Evolutionary conservation across 2,888 invertebrate genomes (phyloP).

Genomic region (Anthoptus insignis): DNA sequence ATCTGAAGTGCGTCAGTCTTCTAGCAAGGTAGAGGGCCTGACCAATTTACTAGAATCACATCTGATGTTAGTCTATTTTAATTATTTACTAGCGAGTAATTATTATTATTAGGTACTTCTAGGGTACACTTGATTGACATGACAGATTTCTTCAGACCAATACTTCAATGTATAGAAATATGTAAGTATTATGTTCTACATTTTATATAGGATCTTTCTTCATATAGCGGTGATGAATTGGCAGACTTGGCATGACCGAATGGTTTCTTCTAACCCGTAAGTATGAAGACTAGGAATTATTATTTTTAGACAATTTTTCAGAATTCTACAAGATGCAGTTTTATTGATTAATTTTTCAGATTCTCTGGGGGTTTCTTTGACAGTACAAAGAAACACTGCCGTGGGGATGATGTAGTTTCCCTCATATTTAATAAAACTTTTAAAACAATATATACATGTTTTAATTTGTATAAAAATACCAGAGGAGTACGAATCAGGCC

Average conservation of each 20-base stretch:
- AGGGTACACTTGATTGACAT: neutral
- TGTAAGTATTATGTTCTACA: neutral
- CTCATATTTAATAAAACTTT: constrained; percentile 29
- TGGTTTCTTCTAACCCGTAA: too few relatives aligned
- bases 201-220: neutral
- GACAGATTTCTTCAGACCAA: neutral
- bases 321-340: constrained; percentile 17
- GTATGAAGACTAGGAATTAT: neutral
- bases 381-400: constrained; percentile 22
- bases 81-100: too few relatives aligned
- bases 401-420: constrained; percentile 26
- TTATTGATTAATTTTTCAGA: constrained; percentile 36
- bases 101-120: constrained; percentile 2
- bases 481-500: too few relatives aligned
- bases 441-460: constrained; percentile 4
- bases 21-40: too few relatives aligned
- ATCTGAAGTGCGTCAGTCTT: too few relatives aligned
- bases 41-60: too few relatives aligned
- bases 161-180: neutral
- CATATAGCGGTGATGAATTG: neutral
- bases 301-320: constrained; percentile 12
- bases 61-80: too few relatives aligned
- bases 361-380: constrained; percentile 31
- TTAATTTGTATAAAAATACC: constrained; percentile 13
- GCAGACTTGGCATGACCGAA: too few relatives aligned